Evolutionary conservation across 2,797 vertebrate genomes (phyloP), one percentile per base, ranked within the genome.

Genomic region (Scyliorhinus canicula): DNA sequence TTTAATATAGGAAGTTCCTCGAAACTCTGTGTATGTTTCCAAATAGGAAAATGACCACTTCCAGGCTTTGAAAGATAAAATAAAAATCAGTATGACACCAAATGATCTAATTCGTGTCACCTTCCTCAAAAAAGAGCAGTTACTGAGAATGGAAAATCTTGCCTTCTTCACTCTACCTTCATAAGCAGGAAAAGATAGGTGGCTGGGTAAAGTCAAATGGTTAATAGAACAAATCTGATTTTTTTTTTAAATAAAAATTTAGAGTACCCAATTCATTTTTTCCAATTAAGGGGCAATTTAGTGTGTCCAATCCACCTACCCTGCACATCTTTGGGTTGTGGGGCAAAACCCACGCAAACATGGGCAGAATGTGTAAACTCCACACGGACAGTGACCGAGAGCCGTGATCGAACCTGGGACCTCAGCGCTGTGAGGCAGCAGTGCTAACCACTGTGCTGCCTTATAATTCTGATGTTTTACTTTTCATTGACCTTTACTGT

Each of bases 1-100:
- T 93, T 52, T 19, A 93, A 93, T 94, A 94, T 94, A 55, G 93
- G 93, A 94, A n/a, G 67, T 94, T 94, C 47, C 93, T 94, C 67
- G 93, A 94, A 94, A 94, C 67, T n/a, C n/a, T 94, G 31, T 88
- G 28, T 55, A 90, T 26, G 50, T 94, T 74, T 69, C 31, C 93
- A 94, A 94, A 69, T 47, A 71, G 93, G 93, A 94, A 94, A 94
- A 71, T 40, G 65, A 94, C 44, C 67, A 71, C 11, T 71, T 93
- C 65, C 93, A 93, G 93, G 65, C 93, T 71, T 93, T 71, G 65
- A 71, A 93, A 93, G 52, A 93, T 93, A 35, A 52, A 93, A 93
- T 12, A 88, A 57, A n/a, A 52, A 21, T 24, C 52, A 47, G 11
- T 12, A 50, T 9, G 14, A 50, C 26, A 71, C 26, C 65, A 93